Conservation (phyloP, 2,113 vertebrate genomes). For the Gorsachius goisagi region DNA sequence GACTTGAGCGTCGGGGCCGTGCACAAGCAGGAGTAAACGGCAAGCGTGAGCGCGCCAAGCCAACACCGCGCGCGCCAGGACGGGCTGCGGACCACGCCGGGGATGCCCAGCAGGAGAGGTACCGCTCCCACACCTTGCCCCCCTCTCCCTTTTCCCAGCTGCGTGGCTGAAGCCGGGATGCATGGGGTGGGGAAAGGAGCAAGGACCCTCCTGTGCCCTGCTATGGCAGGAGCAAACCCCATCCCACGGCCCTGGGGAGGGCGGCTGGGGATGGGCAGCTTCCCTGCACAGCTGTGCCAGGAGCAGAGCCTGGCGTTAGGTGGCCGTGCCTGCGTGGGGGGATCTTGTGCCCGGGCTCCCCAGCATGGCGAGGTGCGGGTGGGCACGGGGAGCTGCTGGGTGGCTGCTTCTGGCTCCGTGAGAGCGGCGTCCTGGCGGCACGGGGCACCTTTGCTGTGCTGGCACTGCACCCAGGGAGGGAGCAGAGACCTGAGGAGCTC, state of each 20-base stretch:
- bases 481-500: background rate
- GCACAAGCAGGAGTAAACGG: background rate
- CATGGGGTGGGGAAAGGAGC: fast-evolving
- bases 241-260: fast-evolving
- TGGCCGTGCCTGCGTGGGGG: fast-evolving
- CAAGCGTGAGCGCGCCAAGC: background rate
- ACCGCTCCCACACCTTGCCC: background rate
- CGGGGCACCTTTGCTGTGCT: background rate
- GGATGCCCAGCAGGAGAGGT: background rate
- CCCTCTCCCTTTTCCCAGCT: background rate
- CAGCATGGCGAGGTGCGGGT: fast-evolving
- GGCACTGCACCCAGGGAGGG: background rate
- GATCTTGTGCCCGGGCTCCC: fast-evolving
- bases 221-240: fast-evolving
- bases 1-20: constrained; percentile 21
- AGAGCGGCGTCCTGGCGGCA: background rate
- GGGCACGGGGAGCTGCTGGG: background rate
- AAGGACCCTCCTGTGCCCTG: fast-evolving
- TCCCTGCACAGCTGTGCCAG: background rate
- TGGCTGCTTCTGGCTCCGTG: background rate
- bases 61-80: fast-evolving
- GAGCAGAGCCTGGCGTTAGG: background rate
- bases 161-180: fast-evolving
- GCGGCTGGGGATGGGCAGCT: background rate
- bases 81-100: background rate